A percentile compares a stretch with the other conserved stretches of the same genome.
Evolutionary conservation across 2,113 vertebrate genomes (phyloP).

Genomic region (Procavia capensis): DNA sequence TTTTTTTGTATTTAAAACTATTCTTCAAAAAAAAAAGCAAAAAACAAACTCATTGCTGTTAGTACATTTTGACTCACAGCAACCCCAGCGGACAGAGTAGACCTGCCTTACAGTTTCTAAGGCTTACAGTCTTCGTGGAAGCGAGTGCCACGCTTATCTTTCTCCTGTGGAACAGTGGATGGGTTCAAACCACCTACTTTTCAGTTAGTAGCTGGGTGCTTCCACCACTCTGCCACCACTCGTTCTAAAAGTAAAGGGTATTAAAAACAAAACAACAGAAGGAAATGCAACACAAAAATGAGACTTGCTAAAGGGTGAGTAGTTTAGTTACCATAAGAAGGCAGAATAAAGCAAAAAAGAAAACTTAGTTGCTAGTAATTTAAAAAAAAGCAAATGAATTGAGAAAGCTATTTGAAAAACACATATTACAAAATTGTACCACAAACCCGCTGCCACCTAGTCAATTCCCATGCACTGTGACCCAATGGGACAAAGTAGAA

Average conservation of each 20-base stretch:
- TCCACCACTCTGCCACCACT: not conserved
- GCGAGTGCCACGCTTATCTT: no score
- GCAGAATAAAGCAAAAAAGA: not conserved
- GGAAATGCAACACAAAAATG: not conserved
- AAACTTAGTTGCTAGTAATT: not conserved
- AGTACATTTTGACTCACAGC: not conserved
- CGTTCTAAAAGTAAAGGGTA: not conserved
- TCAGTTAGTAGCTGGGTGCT: not conserved
- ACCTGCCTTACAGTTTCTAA: not conserved
- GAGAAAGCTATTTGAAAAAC: constrained; percentile 15
- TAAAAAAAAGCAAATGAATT: constrained; percentile 24
- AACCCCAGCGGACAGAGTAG: not conserved
- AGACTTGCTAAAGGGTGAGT: not conserved
- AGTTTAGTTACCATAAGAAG: not conserved
- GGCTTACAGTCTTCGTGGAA: not conserved
- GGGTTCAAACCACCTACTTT: not conserved
- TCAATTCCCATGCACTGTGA: no score
- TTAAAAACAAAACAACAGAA: no score
- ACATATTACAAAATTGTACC: not conserved
- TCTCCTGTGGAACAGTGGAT: no score
- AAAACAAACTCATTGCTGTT: not conserved
- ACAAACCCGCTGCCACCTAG: no score
- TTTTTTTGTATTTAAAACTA: not conserved
- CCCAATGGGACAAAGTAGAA: no score
- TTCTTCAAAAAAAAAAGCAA: not conserved